Evolutionary conservation across 2,797 vertebrate species (phyloP).

Genomic region (Sebastes oblongus): DNA sequence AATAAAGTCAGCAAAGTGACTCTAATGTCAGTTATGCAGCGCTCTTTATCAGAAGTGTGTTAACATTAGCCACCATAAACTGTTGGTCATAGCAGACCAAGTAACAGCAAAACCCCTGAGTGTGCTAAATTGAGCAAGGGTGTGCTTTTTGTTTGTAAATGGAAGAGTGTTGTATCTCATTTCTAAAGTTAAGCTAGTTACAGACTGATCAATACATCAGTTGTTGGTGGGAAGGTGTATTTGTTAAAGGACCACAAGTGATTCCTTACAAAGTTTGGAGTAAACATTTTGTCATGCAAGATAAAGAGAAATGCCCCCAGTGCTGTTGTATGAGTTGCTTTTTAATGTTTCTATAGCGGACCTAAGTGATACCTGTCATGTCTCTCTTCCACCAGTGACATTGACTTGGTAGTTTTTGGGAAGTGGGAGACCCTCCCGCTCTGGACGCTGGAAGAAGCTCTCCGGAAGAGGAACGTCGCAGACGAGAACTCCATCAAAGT

Average conservation of each 20-base stretch:
- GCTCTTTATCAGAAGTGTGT: not conserved
- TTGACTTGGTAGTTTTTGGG: constrained; percentile 97
- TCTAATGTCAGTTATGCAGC: not conserved
- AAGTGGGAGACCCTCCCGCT: constrained; percentile 97
- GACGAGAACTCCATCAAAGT: constrained; percentile 97
- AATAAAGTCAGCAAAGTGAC: not conserved
- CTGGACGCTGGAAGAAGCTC: constrained; percentile 97
- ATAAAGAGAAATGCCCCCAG: not conserved
- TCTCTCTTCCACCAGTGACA: constrained; percentile 85
- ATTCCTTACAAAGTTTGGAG: not conserved
- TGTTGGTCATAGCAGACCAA: not conserved
- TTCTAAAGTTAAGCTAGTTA: not conserved
- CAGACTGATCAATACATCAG: not conserved
- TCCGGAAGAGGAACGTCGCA: constrained; percentile 93
- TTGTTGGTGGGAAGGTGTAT: not conserved
- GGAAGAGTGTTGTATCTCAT: not conserved
- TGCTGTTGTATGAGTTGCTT: not conserved
- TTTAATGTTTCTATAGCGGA: not conserved
- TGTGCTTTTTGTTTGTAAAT: not conserved
- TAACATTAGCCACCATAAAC: not conserved
- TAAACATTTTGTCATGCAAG: not conserved
- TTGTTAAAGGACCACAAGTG: not conserved
- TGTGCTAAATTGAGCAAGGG: not conserved
- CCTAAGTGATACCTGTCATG: not conserved
- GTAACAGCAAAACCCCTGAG: not conserved